Percentiles rank a stretch among this genome's conserved stretches.
These are phyloP conservation scores for Paralvinella palmiformis DNA, from an alignment of 1,140 invertebrate genomes.

Conservation along the genomic window DNA sequence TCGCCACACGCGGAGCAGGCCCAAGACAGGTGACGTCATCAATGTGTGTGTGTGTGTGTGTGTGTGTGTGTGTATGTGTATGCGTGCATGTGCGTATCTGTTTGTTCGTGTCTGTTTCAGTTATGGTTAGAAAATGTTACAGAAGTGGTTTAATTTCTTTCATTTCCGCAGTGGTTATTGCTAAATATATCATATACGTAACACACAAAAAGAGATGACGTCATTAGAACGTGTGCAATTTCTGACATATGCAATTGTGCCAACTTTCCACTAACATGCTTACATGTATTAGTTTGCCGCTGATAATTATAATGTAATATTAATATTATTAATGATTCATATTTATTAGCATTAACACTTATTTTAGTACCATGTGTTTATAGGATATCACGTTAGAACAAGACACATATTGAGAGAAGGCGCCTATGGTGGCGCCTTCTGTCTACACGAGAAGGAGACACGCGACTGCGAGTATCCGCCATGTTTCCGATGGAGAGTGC, in stretches of 20 bases:
- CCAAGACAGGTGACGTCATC: conserved; percentile 10
- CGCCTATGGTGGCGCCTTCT: conserved; percentile 1
- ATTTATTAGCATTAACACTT: conserved; percentile 1
- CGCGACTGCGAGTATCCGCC: conserved; percentile 16
- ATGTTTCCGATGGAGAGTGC: conserved; percentile 15
- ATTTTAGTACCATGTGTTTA: not conserved
- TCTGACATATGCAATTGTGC: too few relatives aligned
- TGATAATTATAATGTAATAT: too few relatives aligned
- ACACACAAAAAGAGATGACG: too few relatives aligned
- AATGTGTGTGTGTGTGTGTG: not conserved
- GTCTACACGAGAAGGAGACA: conserved; percentile 9
- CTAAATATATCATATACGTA: too few relatives aligned
- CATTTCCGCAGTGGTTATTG: too few relatives aligned
- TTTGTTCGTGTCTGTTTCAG: not conserved
- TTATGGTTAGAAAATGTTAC: too few relatives aligned
- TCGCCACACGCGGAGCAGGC: conserved; percentile 1
- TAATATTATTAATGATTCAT: too few relatives aligned
- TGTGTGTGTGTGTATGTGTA: not conserved
- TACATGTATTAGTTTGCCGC: too few relatives aligned
- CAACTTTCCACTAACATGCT: too few relatives aligned
- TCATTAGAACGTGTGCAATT: too few relatives aligned
- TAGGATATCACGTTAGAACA: conserved; percentile 8
- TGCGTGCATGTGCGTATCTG: not conserved
- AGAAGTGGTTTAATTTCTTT: too few relatives aligned
- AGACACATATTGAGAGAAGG: conserved; percentile 9